Evolutionary conservation across 2,113 vertebrate species (phyloP).

Genomic region (Acrocephalus arundinaceus): DNA sequence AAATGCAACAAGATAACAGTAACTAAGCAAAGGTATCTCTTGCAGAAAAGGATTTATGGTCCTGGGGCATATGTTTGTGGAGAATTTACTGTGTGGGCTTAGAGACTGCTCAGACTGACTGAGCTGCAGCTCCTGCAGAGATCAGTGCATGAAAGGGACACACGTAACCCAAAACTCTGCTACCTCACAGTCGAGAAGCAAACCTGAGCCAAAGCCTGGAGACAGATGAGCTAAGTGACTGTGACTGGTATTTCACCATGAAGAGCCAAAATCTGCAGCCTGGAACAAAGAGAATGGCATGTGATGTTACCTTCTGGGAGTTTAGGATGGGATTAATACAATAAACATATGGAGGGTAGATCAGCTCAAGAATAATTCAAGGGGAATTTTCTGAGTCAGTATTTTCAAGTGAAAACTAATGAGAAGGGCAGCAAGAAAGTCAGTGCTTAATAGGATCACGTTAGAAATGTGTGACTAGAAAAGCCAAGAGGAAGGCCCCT

Average conservation of each 20-base stretch:
- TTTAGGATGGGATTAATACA: neutral
- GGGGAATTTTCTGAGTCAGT: neutral
- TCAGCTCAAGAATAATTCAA: neutral
- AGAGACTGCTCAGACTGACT: slow-evolving; percentile 30
- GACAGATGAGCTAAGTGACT: neutral
- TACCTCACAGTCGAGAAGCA: neutral
- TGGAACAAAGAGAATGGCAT: neutral
- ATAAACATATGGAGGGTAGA: neutral
- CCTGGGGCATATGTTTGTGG: neutral
- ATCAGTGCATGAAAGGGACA: neutral
- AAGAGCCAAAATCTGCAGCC: neutral
- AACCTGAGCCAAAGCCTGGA: neutral
- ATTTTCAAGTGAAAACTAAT: slow-evolving; percentile 17
- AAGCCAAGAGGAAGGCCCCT: neutral
- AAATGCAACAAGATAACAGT: neutral
- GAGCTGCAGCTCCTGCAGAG: neutral
- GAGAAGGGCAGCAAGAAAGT: neutral
- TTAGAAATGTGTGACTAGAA: neutral
- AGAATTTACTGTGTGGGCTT: neutral
- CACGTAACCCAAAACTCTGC: neutral
- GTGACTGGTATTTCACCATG: neutral
- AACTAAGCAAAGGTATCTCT: neutral
- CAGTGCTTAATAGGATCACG: neutral
- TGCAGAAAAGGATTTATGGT: neutral
- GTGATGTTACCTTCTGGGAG: neutral